A percentile compares a stretch with the other conserved stretches of the same genome.
Evolutionary conservation across 2,113 vertebrate genomes (phyloP).

Genomic region (Psilopogon haemacephalus): DNA sequence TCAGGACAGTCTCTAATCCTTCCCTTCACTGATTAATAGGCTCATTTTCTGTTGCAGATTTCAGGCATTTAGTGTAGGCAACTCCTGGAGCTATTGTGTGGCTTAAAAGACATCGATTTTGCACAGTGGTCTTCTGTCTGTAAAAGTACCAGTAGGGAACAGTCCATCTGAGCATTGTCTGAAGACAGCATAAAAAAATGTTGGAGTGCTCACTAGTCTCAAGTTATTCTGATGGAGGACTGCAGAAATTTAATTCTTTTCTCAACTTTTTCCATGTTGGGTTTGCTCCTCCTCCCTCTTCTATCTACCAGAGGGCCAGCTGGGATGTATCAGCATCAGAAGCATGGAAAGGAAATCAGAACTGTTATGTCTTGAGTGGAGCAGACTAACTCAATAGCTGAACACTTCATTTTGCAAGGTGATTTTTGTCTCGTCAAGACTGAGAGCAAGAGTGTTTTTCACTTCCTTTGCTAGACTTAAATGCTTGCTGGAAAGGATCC

Average conservation of each 20-base stretch:
- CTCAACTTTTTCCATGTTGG: not conserved
- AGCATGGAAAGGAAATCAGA: not conserved
- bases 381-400: not conserved
- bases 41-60: not conserved
- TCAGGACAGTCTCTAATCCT: not conserved
- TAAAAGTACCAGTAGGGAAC: not conserved
- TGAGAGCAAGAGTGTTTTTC: not conserved
- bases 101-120: not conserved
- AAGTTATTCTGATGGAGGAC: not conserved
- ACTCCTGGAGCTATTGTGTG: not conserved
- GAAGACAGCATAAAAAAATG: not conserved
- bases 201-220: not conserved
- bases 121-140: not conserved
- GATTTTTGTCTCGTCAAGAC: not conserved
- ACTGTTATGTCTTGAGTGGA: not conserved
- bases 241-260: not conserved
- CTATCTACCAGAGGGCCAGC: not conserved
- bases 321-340: not conserved
- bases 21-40: not conserved
- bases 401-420: not conserved
- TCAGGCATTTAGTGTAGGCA: not conserved
- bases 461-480: not conserved
- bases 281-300: not conserved
- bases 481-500: not conserved
- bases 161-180: not conserved